Conservation (phyloP, 2,113 vertebrate genomes). For the Myodes glareolus region DNA sequence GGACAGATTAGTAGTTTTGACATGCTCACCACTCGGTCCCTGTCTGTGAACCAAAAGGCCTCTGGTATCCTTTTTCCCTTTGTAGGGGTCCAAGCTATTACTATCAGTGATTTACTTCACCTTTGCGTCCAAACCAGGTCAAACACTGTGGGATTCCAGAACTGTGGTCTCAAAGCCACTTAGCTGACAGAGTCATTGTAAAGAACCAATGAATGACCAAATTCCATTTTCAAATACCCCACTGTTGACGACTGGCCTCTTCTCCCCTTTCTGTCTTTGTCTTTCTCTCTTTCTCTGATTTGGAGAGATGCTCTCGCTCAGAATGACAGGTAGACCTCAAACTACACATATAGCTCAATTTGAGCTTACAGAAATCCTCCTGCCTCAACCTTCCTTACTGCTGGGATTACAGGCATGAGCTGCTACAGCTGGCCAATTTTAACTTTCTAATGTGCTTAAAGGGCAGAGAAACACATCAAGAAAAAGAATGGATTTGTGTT, state of each 20-base stretch:
- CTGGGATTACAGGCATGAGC: background rate
- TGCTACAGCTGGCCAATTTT: background rate
- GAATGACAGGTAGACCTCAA: background rate
- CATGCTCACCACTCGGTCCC: background rate
- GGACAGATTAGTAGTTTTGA: background rate
- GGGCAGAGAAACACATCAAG: background rate
- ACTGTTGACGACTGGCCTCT: background rate
- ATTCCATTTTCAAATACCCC: slow-evolving; percentile 1
- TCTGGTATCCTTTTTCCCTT: background rate
- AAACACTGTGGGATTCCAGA: background rate
- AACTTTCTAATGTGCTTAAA: slow-evolving; percentile 6
- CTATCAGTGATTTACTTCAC: background rate
- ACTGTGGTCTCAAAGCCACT: background rate
- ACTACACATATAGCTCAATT: background rate
- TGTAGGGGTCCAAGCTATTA: background rate
- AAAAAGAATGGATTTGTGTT: background rate
- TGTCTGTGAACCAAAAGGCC: background rate
- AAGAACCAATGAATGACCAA: background rate
- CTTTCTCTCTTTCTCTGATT: background rate
- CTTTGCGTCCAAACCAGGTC: background rate
- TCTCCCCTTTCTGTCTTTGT: background rate
- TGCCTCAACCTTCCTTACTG: background rate
- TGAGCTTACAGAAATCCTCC: background rate
- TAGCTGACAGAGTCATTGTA: background rate
- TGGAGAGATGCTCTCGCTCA: background rate